These are phyloP conservation scores for Lasioglossum figueresi DNA, from an alignment of 2,888 invertebrate genomes.

Conservation along the genomic window DNA sequence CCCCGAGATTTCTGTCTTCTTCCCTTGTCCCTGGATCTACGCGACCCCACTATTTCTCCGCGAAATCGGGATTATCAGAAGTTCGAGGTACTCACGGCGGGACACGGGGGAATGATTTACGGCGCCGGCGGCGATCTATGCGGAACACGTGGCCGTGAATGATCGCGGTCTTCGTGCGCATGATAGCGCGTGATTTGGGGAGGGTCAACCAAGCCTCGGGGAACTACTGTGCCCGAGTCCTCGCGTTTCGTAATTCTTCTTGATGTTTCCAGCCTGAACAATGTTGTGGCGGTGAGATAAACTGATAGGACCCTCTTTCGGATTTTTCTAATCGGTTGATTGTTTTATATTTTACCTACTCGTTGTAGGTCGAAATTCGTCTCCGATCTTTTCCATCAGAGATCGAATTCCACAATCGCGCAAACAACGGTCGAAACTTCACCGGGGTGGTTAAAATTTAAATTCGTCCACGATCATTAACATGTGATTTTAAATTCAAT, in stretches of 20 bases:
- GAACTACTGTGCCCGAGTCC: neutral
- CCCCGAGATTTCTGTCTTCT: neutral
- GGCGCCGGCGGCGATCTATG: neutral
- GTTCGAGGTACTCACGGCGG: neutral
- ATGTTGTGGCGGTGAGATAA: neutral
- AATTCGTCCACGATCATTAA: neutral
- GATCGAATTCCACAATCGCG: neutral
- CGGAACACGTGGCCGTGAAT: conserved; percentile 2
- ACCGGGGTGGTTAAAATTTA: neutral
- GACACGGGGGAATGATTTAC: neutral
- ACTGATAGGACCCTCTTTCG: neutral
- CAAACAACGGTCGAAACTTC: neutral
- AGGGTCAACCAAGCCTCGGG: neutral
- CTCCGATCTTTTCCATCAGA: neutral
- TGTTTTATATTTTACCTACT: too few relatives aligned
- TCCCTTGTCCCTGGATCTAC: neutral
- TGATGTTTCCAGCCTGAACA: neutral
- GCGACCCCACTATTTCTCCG: conserved; percentile 2
- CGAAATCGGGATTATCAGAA: conserved; percentile 11
- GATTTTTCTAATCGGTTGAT: too few relatives aligned
- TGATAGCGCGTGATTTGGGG: neutral
- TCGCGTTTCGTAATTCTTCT: neutral
- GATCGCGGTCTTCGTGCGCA: neutral
- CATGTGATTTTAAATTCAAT: neutral
- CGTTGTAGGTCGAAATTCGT: neutral